A percentile compares a stretch with the other conserved stretches of the same genome.
Conservation (phyloP, 2,888 invertebrate genomes). For the Spodoptera exigua region DNA sequence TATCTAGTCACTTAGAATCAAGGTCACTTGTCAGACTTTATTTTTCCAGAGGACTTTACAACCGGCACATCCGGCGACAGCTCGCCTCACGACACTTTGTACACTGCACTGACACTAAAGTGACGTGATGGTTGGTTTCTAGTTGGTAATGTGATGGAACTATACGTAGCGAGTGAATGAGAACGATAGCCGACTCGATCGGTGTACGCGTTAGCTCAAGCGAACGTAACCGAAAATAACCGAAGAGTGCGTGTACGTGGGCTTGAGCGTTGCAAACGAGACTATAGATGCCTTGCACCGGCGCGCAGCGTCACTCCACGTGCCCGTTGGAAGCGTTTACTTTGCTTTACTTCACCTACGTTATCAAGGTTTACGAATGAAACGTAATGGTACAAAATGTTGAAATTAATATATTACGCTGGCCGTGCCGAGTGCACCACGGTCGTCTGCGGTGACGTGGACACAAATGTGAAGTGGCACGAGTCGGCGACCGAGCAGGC, state of each 20-base stretch:
- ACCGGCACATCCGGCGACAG: slow-evolving; percentile 61
- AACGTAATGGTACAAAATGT: slow-evolving; percentile 3
- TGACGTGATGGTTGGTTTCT: slow-evolving; percentile 52
- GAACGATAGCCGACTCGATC: slow-evolving; percentile 56
- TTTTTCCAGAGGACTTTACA: slow-evolving; percentile 64
- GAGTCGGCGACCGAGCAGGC: slow-evolving; percentile 19
- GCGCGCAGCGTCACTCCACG: slow-evolving; percentile 16
- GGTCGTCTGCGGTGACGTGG: slow-evolving; percentile 31
- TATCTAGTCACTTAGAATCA: slow-evolving; percentile 68
- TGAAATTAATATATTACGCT: background rate
- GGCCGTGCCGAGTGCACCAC: background rate
- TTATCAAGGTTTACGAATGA: slow-evolving; percentile 20
- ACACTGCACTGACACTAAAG: slow-evolving; percentile 59
- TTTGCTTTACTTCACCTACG: slow-evolving; percentile 4
- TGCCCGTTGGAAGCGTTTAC: slow-evolving; percentile 5
- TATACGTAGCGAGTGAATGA: slow-evolving; percentile 58
- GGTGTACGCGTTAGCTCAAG: slow-evolving; percentile 45
- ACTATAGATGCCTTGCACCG: background rate
- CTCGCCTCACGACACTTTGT: slow-evolving; percentile 60
- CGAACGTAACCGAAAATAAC: slow-evolving; percentile 61
- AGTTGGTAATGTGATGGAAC: slow-evolving; percentile 41
- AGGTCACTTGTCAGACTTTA: slow-evolving; percentile 72
- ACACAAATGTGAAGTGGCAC: slow-evolving; percentile 1
- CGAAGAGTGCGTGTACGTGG: slow-evolving; percentile 48
- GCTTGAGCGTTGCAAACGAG: slow-evolving; percentile 22